Evolutionary conservation across 2,113 vertebrate genomes (phyloP).

Genomic region (Oreochromis aureus): DNA sequence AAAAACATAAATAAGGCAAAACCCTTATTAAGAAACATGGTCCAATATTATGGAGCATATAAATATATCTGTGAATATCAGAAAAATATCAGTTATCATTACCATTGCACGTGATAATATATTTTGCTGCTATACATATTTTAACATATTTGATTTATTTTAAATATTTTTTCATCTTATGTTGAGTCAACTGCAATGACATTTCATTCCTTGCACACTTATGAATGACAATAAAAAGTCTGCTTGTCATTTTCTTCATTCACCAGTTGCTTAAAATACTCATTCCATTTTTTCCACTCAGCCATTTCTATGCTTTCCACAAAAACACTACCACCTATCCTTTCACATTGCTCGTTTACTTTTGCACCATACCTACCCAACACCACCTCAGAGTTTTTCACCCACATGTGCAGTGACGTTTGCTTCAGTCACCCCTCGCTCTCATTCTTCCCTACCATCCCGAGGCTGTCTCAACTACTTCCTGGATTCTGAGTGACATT

Average conservation of each 20-base stretch:
- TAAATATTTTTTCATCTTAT: neutral
- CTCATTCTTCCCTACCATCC: neutral
- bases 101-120: neutral
- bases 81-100: neutral
- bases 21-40: neutral
- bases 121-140: neutral
- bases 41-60: neutral
- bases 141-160: neutral
- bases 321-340: neutral
- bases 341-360: neutral
- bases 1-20: neutral
- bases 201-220: neutral
- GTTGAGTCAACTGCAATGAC: neutral
- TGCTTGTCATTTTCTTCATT: neutral
- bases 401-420: neutral
- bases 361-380: neutral
- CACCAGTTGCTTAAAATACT: neutral
- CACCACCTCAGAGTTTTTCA: neutral
- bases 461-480: neutral
- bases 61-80: neutral
- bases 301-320: neutral
- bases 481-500: neutral
- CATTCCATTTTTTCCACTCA: neutral
- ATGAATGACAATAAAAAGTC: neutral
- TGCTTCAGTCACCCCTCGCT: neutral